Evolutionary conservation across 2,797 vertebrate species (phyloP), one percentile per base, ranked within the genome.

Genomic region (Oophaga sylvatica): DNA sequence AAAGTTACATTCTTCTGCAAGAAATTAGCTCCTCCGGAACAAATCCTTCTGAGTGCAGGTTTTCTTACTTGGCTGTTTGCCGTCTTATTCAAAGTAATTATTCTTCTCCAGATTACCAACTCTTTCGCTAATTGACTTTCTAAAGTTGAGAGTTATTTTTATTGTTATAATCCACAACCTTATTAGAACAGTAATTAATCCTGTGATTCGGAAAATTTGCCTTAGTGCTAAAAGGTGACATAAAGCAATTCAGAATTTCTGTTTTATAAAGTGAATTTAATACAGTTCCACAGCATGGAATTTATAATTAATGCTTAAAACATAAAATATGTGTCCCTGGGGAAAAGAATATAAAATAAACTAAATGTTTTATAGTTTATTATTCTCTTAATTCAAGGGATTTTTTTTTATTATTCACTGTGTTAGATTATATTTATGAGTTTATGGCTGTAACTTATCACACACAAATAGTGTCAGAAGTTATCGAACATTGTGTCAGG

Each of bases 91-190:
- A 5, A 82, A 11, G 48, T 67, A 85, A 85, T 89, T 89, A 89
- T 89, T 63, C 62, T 59, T 77, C 22, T 15, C 62, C 26, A 35
- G 70, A 80, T 63, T 78, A 70, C 63, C 17, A 67, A 53, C 67
- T 56, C 65, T 22, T 76, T 57, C 45, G 59, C 83, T 81, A 88
- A 88, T 88, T 85, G 84, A 85, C 87, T 88, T 65, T 80, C 41
- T 76, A 81, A 48, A 41, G 62, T 41, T 71, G 67, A n/a, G 75
- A 81, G 56, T 83, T 68, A 53, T 68, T 87, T 83, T 31, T 48
- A 78, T 57, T 71, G 59, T 71, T 60, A n/a, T 70, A 78, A 87
- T 35, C 60, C 22, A 83, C 67, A 83, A 78, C 68, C 19, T 45
- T 83, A 70, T 53, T 45, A 57, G n/a, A 48, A 87, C 26, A 81